Base-by-base conservation (phyloP, 2,113 vertebrate species). In the Eptatretus burgeri region DNA sequence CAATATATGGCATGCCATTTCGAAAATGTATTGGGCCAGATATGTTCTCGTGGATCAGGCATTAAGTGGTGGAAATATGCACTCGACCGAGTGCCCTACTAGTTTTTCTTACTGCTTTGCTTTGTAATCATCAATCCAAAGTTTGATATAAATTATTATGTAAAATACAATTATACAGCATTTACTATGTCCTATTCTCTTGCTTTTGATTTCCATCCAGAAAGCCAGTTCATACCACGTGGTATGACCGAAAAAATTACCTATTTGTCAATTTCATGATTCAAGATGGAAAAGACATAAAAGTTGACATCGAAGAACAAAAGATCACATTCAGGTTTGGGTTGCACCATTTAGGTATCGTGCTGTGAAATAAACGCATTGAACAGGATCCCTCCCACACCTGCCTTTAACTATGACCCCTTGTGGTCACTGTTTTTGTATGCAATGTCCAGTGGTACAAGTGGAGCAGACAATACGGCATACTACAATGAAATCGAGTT, bases 231-330 rank as follows among this genome's bases (percentile, higher is more conserved):
- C 56, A 17, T n/a, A 12, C 56, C n/a, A 60, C 56, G 56, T 60
- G 56, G 56, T 60, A 60, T 60, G 56, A 60, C 56, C 56, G 56
- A 17, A 60, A 60, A 60, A 20, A 60, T n/a, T 60, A 17, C 20
- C n/a, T 60, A 17, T 17, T 60, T 10, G 56, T 60, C 56, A 20
- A 60, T 20, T 60, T 60, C 56, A 60, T 17, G n/a, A 20, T 60
- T n/a, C n/a, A 20, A 60, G 56, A 60, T n/a, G 20, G 56, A 2
- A n/a, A 20, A n/a, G 56, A 60, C 20, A 20, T 60, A 20, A 60
- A 60, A n/a, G 56, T 60, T n/a, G 11, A 60, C 10, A 11, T 60
- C 11, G n/a, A 60, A 20, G 56, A 60, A 11, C 20, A 60, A n/a
- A 60, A 60, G 56, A 60, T 60, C 56, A 60, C 7, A 60, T 60